Base-by-base conservation (phyloP, 2,797 vertebrate species). In the Melanotaenia parkinsoni region DNA sequence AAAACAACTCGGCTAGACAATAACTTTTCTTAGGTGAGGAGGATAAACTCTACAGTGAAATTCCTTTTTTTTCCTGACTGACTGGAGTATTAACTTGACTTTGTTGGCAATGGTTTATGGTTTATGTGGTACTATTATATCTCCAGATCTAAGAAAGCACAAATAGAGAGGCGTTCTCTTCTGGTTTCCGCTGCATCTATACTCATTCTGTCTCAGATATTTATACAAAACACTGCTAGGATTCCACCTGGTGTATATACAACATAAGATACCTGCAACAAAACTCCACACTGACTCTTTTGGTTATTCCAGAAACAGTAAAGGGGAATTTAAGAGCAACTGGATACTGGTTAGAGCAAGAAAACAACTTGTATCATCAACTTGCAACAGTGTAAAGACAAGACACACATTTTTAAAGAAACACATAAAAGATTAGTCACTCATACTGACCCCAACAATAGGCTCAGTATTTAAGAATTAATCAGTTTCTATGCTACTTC, bases 1-100 rank as follows among this genome's bases (percentile, higher is more conserved):
- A 88, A 87, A 79, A 79, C 75, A 72, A 30, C 47, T 53, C 58
- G 70, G 45, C 65, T 65, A 59, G 70, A 82, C 83, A 87, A 83
- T 74, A 75, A 56, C 0, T 10, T 30, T 30, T 66, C 56, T 68
- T 58, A 83, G 75, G 69, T 81, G 66, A 58, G 61, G 58, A 74
- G 61, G 70, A 85, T 63, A 22, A 28, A 70, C 35, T 63, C 11
- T 47, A 20, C 32, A 53, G 14, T 51, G 16, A 28, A 63, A 8
- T 56, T 47, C 26, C 11, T 37, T 51, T 47, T 74, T 69, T 9
- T 72, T 43, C 71, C 35, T 45, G 16, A 30, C 5, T 68, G n/a
- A 58, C 35, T 65, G 58, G 3, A 32, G 35, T 16, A 14, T 70
- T 24, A 63, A 62, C 76, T 75, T 16, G 0, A 63, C 72, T 75